These are phyloP conservation scores for Macrochelys suwanniensis DNA, from an alignment of 2,797 vertebrate genomes.

Conservation along the genomic window DNA sequence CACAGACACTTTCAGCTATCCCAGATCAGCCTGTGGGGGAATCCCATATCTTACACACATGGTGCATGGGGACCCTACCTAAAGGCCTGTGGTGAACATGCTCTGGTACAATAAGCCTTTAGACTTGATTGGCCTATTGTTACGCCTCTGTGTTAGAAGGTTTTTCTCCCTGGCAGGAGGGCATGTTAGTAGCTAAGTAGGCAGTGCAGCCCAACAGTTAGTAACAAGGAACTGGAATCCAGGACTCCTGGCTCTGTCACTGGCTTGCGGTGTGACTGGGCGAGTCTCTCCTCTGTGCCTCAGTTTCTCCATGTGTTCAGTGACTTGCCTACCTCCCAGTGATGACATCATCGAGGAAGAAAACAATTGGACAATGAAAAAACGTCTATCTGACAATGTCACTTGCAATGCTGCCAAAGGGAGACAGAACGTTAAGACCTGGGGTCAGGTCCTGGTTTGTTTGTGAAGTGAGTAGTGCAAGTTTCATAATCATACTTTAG, in stretches of 20 bases:
- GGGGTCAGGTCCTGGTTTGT: not conserved
- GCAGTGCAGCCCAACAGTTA: not conserved
- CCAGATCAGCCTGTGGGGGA: not conserved
- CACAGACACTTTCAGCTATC: not conserved
- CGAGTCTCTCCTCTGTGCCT: not conserved
- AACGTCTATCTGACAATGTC: not conserved
- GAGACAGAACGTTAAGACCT: not conserved
- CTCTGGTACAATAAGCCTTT: not conserved
- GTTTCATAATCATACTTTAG: not conserved
- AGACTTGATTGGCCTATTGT: not conserved
- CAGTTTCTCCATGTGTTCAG: not conserved
- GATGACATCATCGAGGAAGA: not conserved
- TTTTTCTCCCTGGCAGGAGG: not conserved
- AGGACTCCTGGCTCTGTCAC: not conserved
- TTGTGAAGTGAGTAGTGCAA: not conserved
- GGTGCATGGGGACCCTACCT: not conserved
- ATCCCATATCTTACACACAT: not conserved
- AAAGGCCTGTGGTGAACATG: not conserved
- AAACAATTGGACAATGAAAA: not conserved
- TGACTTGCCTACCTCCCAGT: not conserved
- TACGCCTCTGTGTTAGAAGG: not conserved
- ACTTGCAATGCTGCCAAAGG: not conserved
- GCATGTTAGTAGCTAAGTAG: not conserved
- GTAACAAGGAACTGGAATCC: not conserved
- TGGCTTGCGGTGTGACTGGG: not conserved